Percentiles rank a stretch among this genome's conserved stretches.
Evolutionary conservation across 2,113 vertebrate species (phyloP).

Genomic region (Herpailurus yagouaroundi): DNA sequence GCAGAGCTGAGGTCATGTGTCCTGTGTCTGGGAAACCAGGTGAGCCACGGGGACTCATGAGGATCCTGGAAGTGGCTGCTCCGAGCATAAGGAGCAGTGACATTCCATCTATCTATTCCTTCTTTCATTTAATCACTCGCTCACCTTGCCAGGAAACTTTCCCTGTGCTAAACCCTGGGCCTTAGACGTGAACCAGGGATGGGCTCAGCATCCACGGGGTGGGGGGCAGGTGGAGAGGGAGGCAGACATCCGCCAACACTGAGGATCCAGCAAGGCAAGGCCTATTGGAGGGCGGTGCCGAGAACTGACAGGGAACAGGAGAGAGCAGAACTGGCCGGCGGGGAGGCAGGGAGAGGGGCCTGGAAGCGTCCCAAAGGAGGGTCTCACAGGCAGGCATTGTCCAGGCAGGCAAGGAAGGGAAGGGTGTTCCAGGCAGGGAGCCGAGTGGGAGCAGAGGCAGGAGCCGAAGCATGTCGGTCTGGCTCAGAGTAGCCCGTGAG

Average conservation of each 20-base stretch:
- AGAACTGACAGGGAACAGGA: neutral
- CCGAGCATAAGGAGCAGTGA: neutral
- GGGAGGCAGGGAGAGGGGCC: neutral
- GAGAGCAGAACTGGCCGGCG: neutral
- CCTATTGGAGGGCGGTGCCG: neutral
- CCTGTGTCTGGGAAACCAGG: neutral
- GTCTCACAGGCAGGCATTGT: fast-evolving
- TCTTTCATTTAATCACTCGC: neutral
- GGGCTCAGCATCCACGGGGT: neutral
- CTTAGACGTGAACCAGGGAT: neutral
- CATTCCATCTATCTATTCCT: fast-evolving
- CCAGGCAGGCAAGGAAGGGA: neutral
- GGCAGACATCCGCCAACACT: neutral
- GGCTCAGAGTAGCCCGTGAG: fast-evolving
- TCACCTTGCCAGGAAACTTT: neutral
- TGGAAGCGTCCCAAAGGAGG: neutral
- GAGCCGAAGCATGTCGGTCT: fast-evolving
- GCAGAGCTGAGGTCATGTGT: neutral
- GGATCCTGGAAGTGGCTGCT: neutral
- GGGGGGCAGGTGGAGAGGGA: neutral
- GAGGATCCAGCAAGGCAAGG: neutral
- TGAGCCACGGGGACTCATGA: neutral
- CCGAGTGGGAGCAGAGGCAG: neutral
- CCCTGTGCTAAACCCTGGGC: neutral
- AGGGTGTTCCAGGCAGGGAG: neutral